Evolutionary conservation across 1,140 invertebrate species (phyloP), one percentile per base, ranked within the genome.

Genomic region (Pseudomyrmex gracilis): DNA sequence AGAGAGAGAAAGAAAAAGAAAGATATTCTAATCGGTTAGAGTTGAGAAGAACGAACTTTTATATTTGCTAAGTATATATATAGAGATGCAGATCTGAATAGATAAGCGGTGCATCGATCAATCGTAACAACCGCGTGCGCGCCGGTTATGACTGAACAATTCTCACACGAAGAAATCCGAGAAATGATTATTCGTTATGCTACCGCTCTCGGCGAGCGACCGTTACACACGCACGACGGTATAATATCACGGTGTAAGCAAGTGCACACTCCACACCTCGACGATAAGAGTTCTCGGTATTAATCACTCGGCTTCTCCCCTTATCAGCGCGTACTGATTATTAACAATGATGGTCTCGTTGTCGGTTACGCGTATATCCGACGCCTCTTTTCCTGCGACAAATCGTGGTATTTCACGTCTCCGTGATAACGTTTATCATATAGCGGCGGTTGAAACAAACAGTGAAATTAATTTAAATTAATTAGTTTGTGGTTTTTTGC

Each of bases 201-300:
- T 34, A 71, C 22, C 57, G 47, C 34, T 34, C 34, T 7, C 34
- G 34, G 5, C n/a, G 78, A 73, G 78, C 60, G 78, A 74, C 78
- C 58, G 76, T 63, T 80, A 51, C 43, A 49, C 66, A 20, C 49
- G 76, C 58, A 82, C 66, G 20, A n/a, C 34, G 49, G 24, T 9
- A 34, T 57, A 71, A 63, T 67, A 49, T 57, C 43, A 68, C 45
- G 34, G 34, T 53, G 57, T 51, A 82, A 61, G 70, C 57, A 78
- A 78, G 66, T 34, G 57, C 63, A 71, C 45, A 61, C 17, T 82
- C 73, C n/a, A 73, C 80, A 73, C 80, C 85, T 86, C 63, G 67
- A 63, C 86, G 85, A 74, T 84, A 84, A 87, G 82, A 73, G 67
- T 74, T 87, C 55, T 24, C 58, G 43, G 68, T 66, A 87, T 87